Percentiles rank a stretch among this genome's conserved stretches.
These are phyloP conservation scores for Lemur catta DNA, from an alignment of 2,797 vertebrate species.

Conservation along the genomic window DNA sequence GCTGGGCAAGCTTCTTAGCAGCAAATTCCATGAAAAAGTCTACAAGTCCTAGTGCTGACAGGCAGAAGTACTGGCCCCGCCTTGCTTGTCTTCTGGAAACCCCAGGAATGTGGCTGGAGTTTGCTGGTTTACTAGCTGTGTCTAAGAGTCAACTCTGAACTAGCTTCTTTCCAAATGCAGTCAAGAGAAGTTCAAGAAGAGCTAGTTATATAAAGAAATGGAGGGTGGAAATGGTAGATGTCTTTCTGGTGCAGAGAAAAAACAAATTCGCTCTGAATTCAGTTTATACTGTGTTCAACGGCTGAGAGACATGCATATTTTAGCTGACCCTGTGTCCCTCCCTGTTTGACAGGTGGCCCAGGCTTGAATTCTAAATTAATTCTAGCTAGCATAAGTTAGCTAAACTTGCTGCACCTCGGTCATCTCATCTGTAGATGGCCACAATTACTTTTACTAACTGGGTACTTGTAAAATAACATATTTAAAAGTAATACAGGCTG, in stretches of 20 bases:
- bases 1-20: neutral
- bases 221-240: neutral
- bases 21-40: neutral
- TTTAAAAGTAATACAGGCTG: neutral
- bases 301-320: neutral
- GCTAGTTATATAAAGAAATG: neutral
- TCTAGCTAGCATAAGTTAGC: neutral
- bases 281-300: neutral
- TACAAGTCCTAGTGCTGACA: neutral
- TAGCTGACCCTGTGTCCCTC: neutral
- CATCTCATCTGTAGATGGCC: neutral
- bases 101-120: neutral
- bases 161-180: neutral
- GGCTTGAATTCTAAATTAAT: neutral
- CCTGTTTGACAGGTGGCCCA: neutral
- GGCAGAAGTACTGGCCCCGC: neutral
- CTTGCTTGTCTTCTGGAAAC: neutral
- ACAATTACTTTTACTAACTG: neutral
- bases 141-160: neutral
- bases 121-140: neutral
- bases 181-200: neutral
- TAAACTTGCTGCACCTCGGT: neutral
- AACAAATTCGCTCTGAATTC: neutral
- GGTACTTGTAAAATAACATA: neutral
- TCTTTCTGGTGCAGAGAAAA: neutral